A percentile compares a stretch with the other conserved stretches of the same genome.
Evolutionary conservation across 1,140 invertebrate species (phyloP).

Genomic region (Dinoponera quadriceps): DNA sequence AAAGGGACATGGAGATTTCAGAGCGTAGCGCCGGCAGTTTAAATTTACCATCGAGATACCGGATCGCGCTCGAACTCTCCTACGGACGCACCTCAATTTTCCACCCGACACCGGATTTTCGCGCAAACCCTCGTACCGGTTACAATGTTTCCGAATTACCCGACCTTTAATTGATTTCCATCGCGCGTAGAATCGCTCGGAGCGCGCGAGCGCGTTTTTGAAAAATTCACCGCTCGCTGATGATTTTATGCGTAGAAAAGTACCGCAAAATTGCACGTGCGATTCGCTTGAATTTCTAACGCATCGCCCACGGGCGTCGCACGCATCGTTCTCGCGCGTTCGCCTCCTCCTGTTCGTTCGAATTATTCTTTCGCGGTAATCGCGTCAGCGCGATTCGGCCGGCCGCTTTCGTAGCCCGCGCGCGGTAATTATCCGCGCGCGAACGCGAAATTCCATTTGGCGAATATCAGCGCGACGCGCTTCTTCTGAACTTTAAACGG

Average conservation of each 20-base stretch:
- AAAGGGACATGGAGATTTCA: conserved; percentile 24
- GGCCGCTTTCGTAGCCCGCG: background rate
- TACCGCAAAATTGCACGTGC: conserved; percentile 13
- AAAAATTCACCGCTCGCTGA: conserved; percentile 18
- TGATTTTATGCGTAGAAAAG: conserved; percentile 8
- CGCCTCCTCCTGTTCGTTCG: background rate
- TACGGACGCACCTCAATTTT: background rate
- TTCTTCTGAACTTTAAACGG: conserved; percentile 27
- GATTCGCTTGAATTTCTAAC: conserved; percentile 41
- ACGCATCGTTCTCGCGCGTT: background rate
- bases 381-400: background rate
- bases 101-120: background rate
- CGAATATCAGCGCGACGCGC: conserved; percentile 7
- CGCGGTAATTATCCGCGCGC: conserved; percentile 2
- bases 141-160: background rate
- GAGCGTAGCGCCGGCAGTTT: background rate
- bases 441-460: conserved; percentile 26
- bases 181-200: background rate
- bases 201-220: background rate
- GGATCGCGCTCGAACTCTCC: background rate
- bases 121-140: background rate
- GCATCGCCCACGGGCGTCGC: background rate
- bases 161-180: conserved; percentile 1
- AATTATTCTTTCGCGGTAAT: conserved; percentile 36
- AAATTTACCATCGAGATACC: background rate